phyloP scores from a whole-genome alignment of 1,140 invertebrate genomes.

The Tribolium madens region DNA sequence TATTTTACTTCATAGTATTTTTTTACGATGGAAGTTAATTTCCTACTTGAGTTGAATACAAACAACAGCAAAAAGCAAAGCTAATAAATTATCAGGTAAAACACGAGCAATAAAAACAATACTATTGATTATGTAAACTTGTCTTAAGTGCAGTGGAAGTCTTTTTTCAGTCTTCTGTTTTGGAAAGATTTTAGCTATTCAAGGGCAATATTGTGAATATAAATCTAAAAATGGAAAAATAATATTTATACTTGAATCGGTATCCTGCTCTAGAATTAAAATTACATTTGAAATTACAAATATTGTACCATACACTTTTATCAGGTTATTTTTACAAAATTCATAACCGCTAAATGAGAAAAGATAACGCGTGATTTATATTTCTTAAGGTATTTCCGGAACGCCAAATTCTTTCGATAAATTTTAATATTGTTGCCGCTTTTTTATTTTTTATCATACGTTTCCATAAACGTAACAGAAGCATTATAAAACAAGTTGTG shows the following conservation, averaged over 20 bases:
- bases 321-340: not conserved
- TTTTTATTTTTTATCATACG: not conserved
- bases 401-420: not conserved
- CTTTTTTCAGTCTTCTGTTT: not conserved
- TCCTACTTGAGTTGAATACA: conserved; percentile 15
- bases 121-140: conserved; percentile 14
- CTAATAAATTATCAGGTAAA: conserved; percentile 25
- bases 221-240: too few species aligned
- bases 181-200: not conserved
- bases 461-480: too few species aligned
- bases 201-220: too few species aligned
- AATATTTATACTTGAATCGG: too few species aligned
- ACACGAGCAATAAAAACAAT: conserved; percentile 25
- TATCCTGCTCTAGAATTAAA: too few species aligned
- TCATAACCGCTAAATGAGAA: not conserved
- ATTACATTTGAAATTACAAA: too few species aligned
- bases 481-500: too few species aligned
- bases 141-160: not conserved
- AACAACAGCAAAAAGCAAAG: conserved; percentile 2
- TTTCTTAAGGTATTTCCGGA: not conserved
- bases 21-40: not conserved
- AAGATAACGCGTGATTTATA: not conserved
- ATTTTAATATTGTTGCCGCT: not conserved
- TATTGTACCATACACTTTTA: not conserved
- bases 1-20: not conserved